Evolutionary conservation across 2,797 vertebrate genomes (phyloP).

Genomic region (Chaenodraco wilsoni): DNA sequence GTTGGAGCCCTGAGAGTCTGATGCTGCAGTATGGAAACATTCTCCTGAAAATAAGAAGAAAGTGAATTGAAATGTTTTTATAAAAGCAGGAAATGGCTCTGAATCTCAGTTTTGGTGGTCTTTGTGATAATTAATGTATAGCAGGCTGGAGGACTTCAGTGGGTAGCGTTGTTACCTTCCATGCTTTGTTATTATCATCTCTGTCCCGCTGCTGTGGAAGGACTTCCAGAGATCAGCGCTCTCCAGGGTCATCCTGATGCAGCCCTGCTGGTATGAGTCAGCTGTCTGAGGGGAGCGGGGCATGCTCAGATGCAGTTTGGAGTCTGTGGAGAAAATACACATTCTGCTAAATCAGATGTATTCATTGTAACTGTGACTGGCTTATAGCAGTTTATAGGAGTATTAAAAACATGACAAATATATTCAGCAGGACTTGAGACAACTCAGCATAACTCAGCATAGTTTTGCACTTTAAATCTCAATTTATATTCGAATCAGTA

Average conservation of each 20-base stretch:
- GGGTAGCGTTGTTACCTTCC: constrained; percentile 76
- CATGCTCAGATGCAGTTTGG: constrained; percentile 46
- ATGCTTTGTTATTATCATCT: constrained; percentile 89
- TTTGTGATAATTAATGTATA: not conserved
- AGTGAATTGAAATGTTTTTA: not conserved
- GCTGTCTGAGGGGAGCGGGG: constrained; percentile 27
- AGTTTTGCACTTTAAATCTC: not conserved
- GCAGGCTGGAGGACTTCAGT: not conserved
- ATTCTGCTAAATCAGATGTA: not conserved
- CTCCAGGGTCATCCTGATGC: constrained; percentile 78
- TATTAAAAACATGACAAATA: not conserved
- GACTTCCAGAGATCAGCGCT: constrained; percentile 86
- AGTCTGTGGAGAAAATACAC: constrained; percentile 51
- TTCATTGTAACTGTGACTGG: not conserved
- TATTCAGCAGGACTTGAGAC: not conserved
- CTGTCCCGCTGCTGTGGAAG: constrained; percentile 83
- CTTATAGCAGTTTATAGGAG: not conserved
- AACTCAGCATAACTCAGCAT: not conserved
- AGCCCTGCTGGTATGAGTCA: constrained; percentile 68
- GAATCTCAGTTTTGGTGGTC: not conserved
- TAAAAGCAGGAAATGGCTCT: not conserved
- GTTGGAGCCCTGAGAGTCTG: constrained; percentile 84
- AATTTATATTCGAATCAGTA: not conserved
- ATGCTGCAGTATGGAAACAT: constrained; percentile 91
- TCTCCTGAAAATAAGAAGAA: constrained; percentile 73